Percentiles rank a stretch among this genome's conserved stretches.
Conservation (phyloP, 2,888 invertebrate species). For the Tetramorium bicarinatum region DNA sequence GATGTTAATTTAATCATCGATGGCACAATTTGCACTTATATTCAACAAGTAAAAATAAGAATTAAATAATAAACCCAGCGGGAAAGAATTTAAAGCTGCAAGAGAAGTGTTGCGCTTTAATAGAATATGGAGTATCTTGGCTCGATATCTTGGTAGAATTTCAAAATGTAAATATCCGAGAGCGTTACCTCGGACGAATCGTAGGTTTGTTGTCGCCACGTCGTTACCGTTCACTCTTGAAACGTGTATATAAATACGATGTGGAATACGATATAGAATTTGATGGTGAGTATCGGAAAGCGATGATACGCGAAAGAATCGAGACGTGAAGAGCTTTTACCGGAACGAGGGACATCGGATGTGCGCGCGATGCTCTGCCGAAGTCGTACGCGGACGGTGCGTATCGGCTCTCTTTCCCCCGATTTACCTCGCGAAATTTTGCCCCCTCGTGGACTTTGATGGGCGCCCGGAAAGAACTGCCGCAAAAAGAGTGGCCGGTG, state of each 20-base stretch:
- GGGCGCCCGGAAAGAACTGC: conserved; percentile 39
- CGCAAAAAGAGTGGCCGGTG: conserved; percentile 40
- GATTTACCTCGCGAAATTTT: conserved; percentile 50
- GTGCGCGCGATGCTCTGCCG: conserved; percentile 6
- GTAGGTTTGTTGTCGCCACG: conserved; percentile 19
- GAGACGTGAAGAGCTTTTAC: conserved; percentile 57
- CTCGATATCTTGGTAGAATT: neutral
- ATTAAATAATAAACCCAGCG: neutral
- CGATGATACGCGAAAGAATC: conserved; percentile 54
- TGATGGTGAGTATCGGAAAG: conserved; percentile 52
- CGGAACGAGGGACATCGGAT: conserved; percentile 45
- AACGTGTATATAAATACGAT: conserved; percentile 35
- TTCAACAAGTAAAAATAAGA: neutral
- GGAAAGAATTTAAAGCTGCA: neutral
- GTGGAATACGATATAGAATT: conserved; percentile 47
- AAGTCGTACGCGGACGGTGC: conserved; percentile 26
- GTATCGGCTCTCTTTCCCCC: conserved; percentile 26
- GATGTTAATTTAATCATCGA: neutral
- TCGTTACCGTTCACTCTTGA: conserved; percentile 28
- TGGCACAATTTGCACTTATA: neutral
- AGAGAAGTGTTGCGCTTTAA: neutral
- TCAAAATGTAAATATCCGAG: conserved; percentile 24
- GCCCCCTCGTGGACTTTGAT: conserved; percentile 46
- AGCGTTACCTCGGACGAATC: neutral
- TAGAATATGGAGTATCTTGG: neutral